Conservation (phyloP, 2,888 invertebrate genomes). For the Germaria angustata region DNA sequence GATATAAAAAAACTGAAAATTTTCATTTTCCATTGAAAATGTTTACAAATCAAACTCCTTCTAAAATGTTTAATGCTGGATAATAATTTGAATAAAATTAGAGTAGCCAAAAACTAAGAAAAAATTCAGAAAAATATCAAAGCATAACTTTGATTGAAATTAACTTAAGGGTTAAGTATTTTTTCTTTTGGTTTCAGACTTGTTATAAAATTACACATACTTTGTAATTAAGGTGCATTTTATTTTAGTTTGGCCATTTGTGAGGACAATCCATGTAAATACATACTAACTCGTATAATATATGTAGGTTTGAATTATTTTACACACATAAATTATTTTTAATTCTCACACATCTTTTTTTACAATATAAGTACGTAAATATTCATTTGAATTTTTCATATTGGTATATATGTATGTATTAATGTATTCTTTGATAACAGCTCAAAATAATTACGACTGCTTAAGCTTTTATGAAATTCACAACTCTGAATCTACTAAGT, state of each 20-base stretch:
- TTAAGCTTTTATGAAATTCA: constrained; percentile 51
- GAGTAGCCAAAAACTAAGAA: too few species aligned
- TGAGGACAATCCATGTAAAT: constrained; percentile 14
- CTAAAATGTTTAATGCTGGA: too few species aligned
- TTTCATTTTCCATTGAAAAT: too few species aligned
- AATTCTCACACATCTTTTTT: constrained; percentile 3
- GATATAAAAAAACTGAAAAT: too few species aligned
- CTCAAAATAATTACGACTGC: constrained; percentile 32
- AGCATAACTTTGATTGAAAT: too few species aligned
- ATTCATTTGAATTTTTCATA: background rate
- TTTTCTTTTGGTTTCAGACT: too few species aligned
- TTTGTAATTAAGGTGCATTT: background rate
- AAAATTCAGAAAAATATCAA: too few species aligned
- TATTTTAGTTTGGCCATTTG: constrained; percentile 51
- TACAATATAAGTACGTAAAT: background rate
- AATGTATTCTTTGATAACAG: constrained; percentile 36
- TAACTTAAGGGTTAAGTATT: too few species aligned
- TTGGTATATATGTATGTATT: background rate
- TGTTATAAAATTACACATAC: too few species aligned
- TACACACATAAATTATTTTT: constrained; percentile 14
- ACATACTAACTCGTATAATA: too few species aligned
- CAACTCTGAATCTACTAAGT: constrained; percentile 8
- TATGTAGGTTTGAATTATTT: constrained; percentile 6
- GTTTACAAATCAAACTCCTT: too few species aligned
- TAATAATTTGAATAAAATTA: too few species aligned